Conservation (phyloP, 2,113 vertebrate genomes). For the Pica pica region DNA sequence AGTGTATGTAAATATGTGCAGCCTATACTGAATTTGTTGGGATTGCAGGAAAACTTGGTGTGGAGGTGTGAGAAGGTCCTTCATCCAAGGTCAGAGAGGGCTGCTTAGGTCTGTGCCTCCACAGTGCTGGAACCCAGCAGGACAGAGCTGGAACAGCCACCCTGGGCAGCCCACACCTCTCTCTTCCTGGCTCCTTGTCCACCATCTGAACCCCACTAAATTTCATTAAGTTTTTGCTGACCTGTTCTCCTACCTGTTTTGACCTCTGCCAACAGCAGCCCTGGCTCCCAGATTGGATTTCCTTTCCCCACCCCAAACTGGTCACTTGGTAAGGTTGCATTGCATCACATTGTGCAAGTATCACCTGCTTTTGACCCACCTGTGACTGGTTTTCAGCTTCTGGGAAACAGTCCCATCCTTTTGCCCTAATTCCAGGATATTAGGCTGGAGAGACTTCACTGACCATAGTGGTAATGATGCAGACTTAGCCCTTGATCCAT, state of each 20-base stretch:
- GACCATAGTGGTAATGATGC: background rate
- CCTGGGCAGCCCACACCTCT: background rate
- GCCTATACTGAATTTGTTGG: background rate
- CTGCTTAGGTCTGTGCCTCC: background rate
- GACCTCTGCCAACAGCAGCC: background rate
- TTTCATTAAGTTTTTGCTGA: fast-evolving
- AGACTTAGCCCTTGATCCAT: background rate
- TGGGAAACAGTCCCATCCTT: background rate
- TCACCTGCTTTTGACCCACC: background rate
- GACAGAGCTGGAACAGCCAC: background rate
- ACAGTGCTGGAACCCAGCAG: background rate
- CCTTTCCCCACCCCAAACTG: background rate
- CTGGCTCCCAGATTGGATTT: background rate
- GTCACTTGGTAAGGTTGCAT: background rate
- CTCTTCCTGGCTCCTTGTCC: fast-evolving
- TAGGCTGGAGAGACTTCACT: background rate
- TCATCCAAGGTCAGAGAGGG: too few relatives aligned
- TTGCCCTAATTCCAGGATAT: background rate
- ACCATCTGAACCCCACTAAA: fast-evolving
- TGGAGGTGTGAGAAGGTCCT: background rate
- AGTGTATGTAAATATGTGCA: background rate
- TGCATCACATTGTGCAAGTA: background rate
- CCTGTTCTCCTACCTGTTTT: background rate
- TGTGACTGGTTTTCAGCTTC: background rate
- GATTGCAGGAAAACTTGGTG: background rate